phyloP scores from a whole-genome alignment of 2,113 vertebrate species.

The Sakesphorus luctuosus region DNA sequence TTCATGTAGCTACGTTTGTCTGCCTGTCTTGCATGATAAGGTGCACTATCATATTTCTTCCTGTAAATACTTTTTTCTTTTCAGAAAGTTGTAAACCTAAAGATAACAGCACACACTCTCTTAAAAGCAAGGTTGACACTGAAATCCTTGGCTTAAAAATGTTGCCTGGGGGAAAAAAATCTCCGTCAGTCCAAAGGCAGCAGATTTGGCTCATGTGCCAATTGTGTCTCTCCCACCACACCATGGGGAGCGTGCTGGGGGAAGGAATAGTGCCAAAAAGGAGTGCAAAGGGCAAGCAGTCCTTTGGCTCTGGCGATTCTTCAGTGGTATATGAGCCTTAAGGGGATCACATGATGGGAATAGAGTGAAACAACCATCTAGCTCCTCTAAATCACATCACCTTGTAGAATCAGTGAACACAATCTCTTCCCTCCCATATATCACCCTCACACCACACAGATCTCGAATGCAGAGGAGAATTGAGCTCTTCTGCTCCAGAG shows the following conservation, averaged over 20 bases:
- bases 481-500: constrained; percentile 37
- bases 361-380: not conserved
- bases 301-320: not conserved
- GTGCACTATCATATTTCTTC: constrained; percentile 35
- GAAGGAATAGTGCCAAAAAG: not conserved
- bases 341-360: constrained; percentile 1
- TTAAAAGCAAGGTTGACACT: constrained; percentile 35
- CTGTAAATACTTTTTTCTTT: constrained; percentile 50
- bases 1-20: not conserved
- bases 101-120: constrained; percentile 26
- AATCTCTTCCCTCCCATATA: constrained; percentile 54
- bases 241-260: not conserved
- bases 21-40: constrained; percentile 20
- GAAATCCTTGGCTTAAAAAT: constrained; percentile 51
- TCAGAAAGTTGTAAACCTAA: constrained; percentile 51
- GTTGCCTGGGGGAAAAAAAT: not conserved
- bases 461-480: not conserved
- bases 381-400: constrained; percentile 61
- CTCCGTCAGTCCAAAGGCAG: not conserved
- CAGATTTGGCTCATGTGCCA: constrained; percentile 13
- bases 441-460: constrained; percentile 39
- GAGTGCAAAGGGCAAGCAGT: not conserved
- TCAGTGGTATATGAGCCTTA: constrained; percentile 5
- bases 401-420: constrained; percentile 23
- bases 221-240: not conserved